Evolutionary conservation across 2,888 invertebrate species (phyloP), one percentile per base, ranked within the genome.

Genomic region (Acheta domesticus): DNA sequence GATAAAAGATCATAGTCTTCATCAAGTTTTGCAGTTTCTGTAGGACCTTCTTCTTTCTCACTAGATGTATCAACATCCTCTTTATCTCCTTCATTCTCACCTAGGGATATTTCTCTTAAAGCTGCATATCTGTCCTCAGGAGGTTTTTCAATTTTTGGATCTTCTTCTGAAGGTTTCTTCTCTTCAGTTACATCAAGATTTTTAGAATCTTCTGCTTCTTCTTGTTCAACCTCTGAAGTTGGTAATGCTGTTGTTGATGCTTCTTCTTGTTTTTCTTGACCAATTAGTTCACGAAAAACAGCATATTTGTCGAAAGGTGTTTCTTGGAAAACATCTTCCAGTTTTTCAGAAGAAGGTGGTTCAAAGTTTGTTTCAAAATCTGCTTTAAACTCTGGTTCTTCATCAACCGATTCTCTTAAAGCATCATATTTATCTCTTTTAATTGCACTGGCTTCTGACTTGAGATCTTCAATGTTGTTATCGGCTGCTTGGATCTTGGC

Each of bases 291-390:
- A 82, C 96, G 89, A 84, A 96, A 96, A 0, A 94, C 96, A 0
- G 96, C 96, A 86, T 96, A 96, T 83, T 94, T 91, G 85, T 96
- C 96, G 84, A 93, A 93, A 0, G 90, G 86, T 0, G 91, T 87
- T 81, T 90, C 90, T 19, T 84, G 84, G 77, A 84, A 84, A 50
- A 84, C 84, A 78, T 85, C 84, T 48, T 84, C 84, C 1, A 82
- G 86, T 86, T 85, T 88, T 75, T 77, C 81, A 77, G 78, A 79
- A 78, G 78, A 79, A n/a, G 77, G 75, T n/a, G 79, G 80, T 49
- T 78, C 81, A 82, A 85, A 85, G 82, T 92, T 91, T 82, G 91
- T 91, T 88, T 93, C 91, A 87, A 93, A 90, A 84, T 91, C 89
- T 77, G 92, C 90, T 85, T 89, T 80, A 87, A 80, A 82, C 48